Evolutionary conservation across 1,140 invertebrate genomes (phyloP), one percentile per base, ranked within the genome.

Genomic region (Akabosia matsudoensis): DNA sequence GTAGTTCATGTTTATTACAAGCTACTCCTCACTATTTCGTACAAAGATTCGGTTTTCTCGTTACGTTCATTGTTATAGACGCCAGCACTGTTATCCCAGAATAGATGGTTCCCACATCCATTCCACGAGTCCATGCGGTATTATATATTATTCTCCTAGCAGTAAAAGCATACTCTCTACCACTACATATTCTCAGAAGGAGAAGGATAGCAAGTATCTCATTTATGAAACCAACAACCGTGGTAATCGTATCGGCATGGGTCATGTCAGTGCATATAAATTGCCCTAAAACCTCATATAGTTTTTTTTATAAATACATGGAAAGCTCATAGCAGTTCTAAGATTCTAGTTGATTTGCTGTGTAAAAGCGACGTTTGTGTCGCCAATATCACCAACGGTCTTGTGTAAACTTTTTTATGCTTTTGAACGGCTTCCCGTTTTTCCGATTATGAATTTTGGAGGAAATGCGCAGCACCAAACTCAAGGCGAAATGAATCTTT

Each of bases 191-290:
- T 45, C 7, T 18, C 7, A 56, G 10, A 22, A 13, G 3, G 10
- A 56, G 14, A 4, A 22, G 7, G 24, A 22, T 3, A 56, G 54
- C 54, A 56, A 67, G 61, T 22, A 67, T 67, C 61, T 67, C 61
- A 67, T 67, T 67, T 67, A 67, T n/a, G 24, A 31, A 67, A 67
- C 26, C 61, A 31, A 67, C 61, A 67, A 67, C 26, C 61, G 61
- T 67, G 28, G 24, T 4, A 56, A 56, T 56, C 54, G 24, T 67
- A 67, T 67, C 26, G 61, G 26, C 10, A 28, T 30, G 61, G 61
- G 61, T 28, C 10, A 67, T 67, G 61, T 31, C 31, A 10, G 61
- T 67, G 61, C 61, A 67, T 67, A 31, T 67, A 67, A 67, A 67
- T 67, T 24, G 61, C 7, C 7, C 10, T 56, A 22, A 56, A 24